A percentile compares a stretch with the other conserved stretches of the same genome.
These are phyloP conservation scores for Chromoteleia sp. DNA, from an alignment of 2,888 invertebrate genomes.

Conservation along the genomic window DNA sequence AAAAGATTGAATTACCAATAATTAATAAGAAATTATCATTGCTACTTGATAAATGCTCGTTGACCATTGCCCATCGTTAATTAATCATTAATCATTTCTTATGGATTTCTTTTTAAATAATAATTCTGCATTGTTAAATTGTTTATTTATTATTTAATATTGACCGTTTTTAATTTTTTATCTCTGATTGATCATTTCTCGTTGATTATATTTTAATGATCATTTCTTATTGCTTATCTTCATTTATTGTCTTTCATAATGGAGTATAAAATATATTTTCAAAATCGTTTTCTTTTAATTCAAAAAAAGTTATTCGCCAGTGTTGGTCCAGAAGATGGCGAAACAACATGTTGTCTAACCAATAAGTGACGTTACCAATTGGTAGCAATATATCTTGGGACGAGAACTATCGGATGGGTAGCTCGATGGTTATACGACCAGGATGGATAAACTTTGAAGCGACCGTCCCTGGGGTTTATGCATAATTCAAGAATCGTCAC, in stretches of 20 bases:
- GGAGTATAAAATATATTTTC: neutral
- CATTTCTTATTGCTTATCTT: no score
- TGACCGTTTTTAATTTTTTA: no score
- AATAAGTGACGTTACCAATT: conserved; percentile 71
- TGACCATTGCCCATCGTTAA: no score
- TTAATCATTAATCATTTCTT: no score
- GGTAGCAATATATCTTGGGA: conserved; percentile 68
- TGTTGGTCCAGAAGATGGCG: conserved; percentile 14
- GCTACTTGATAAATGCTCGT: no score
- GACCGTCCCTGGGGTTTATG: conserved; percentile 84
- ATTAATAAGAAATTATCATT: no score
- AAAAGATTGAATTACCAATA: no score
- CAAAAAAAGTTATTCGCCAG: conserved; percentile 15
- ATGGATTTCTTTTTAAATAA: no score
- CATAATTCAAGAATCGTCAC: conserved; percentile 85
- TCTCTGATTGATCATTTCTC: no score
- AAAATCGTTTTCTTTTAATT: conserved; percentile 25
- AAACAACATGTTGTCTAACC: conserved; percentile 60
- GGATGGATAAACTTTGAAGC: conserved; percentile 84
- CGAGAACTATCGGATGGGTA: conserved; percentile 70
- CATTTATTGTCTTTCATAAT: neutral
- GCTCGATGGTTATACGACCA: conserved; percentile 70
- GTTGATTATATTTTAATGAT: no score
- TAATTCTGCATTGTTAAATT: no score
- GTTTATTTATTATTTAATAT: no score